phyloP scores from a whole-genome alignment of 2,888 invertebrate species.

The Trachelus stipa region DNA sequence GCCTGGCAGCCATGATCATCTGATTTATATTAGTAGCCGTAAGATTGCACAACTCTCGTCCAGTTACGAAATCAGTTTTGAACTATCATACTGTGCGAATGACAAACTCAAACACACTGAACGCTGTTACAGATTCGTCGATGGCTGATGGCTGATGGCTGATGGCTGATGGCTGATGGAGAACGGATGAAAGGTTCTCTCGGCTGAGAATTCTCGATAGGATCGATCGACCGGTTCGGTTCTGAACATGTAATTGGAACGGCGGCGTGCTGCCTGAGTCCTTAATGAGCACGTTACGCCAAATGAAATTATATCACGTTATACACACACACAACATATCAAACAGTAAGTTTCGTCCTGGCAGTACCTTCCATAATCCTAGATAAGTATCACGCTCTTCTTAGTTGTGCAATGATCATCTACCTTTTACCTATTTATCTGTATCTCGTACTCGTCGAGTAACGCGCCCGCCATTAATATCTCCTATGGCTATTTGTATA shows the following conservation, averaged over 20 bases:
- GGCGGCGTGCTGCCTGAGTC: conserved; percentile 23
- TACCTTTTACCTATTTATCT: neutral
- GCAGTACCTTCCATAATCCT: neutral
- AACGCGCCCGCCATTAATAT: conserved; percentile 3
- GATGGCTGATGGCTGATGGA: neutral
- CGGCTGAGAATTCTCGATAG: conserved; percentile 4
- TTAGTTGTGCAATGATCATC: neutral
- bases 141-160: neutral
- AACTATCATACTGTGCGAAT: neutral
- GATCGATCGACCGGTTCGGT: conserved; percentile 15
- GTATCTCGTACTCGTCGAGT: neutral
- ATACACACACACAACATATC: neutral
- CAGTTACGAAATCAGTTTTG: neutral
- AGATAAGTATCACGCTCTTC: neutral
- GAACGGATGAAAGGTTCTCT: conserved; percentile 1
- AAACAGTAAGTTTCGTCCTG: neutral
- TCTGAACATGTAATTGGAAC: conserved; percentile 24
- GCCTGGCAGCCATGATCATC: neutral
- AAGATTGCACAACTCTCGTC: neutral
- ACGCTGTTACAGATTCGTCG: neutral
- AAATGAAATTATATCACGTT: conserved; percentile 20
- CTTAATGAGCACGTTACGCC: conserved; percentile 24
- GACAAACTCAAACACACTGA: neutral
- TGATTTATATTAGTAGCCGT: neutral
- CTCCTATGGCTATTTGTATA: neutral